Conservation (phyloP, 1,140 invertebrate genomes). For the Choristoneura fumiferana region DNA sequence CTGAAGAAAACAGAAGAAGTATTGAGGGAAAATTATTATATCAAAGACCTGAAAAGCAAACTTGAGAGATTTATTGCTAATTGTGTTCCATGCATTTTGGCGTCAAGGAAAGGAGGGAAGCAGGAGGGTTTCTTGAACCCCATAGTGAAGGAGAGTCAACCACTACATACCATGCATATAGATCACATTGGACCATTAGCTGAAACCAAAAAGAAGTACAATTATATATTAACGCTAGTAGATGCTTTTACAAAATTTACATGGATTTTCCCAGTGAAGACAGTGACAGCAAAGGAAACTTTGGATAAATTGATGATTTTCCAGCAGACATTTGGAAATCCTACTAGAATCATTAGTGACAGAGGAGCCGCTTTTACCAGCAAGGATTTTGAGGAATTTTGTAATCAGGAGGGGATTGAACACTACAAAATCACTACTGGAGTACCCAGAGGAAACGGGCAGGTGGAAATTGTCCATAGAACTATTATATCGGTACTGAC, state of each 20-base stretch:
- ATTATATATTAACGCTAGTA: conserved; percentile 47
- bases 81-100: conserved; percentile 7
- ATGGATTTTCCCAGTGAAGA: conserved; percentile 43
- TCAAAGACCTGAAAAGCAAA: conserved; percentile 23
- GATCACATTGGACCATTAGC: conserved; percentile 36
- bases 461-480: conserved; percentile 29
- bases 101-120: conserved; percentile 18
- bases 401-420: conserved; percentile 22
- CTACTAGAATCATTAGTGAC: neutral
- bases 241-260: conserved; percentile 56
- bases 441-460: conserved; percentile 41
- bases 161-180: neutral
- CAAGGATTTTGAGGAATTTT: neutral
- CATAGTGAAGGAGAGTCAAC: neutral
- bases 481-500: conserved; percentile 20
- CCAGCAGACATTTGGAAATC: conserved; percentile 30
- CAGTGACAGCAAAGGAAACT: conserved; percentile 28
- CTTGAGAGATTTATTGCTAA: conserved; percentile 1
- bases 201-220: conserved; percentile 45
- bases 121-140: neutral
- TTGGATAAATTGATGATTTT: neutral
- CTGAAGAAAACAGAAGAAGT: conserved; percentile 26
- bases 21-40: conserved; percentile 26
- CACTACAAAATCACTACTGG: conserved; percentile 33
- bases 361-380: neutral